Base-by-base conservation (phyloP, 2,888 invertebrate species). In the Perdita meconis region DNA sequence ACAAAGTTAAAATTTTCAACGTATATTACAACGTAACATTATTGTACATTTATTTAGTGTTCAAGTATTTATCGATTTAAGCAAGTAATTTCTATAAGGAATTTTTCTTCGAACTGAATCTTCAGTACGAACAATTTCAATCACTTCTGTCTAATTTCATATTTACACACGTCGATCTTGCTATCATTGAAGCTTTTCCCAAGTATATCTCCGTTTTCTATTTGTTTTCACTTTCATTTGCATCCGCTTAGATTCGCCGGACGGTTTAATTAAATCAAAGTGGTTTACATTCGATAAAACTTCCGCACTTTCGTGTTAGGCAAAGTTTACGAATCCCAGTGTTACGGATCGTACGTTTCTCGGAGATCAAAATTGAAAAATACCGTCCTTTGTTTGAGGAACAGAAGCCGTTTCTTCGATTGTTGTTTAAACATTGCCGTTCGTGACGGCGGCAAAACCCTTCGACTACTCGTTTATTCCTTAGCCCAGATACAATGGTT, bases 221-320 rank as follows among this genome's bases (percentile, higher is more conserved):
- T 50, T 30, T 19, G 22, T 34, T 56, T 22, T n/a, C 1, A 1
- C 16, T 24, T 10, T 2, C 16, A 1, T 10, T 40, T 40, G 16
- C 30, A 12, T 66, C 10, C 34, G 57, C 42, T 59, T 19, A 34
- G 26, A 42, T 67, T 40, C 50, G 51, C 34, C 13, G 22, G 38
- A 59, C 16, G 51, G 5, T 69, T 69, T 55, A 72, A 72, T 72
- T 72, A 42, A 60, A 72, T 59, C 51, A 26, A 59, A 71, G 40
- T 40, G 36, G 40, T 12, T 22, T 3, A 38, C 30, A 34, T 53
- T 55, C 16, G 10, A 22, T 10, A 36, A 53, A 59, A 72, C 36
- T 59, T 36, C 26, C 19, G 12, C 24, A 10, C 36, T 64, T 67
- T 38, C n/a, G 57, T n/a, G 42, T 34, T 26, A 26, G 42, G 3